Evolutionary conservation across 2,797 vertebrate species (phyloP).

Genomic region (Myotis pilosus): DNA sequence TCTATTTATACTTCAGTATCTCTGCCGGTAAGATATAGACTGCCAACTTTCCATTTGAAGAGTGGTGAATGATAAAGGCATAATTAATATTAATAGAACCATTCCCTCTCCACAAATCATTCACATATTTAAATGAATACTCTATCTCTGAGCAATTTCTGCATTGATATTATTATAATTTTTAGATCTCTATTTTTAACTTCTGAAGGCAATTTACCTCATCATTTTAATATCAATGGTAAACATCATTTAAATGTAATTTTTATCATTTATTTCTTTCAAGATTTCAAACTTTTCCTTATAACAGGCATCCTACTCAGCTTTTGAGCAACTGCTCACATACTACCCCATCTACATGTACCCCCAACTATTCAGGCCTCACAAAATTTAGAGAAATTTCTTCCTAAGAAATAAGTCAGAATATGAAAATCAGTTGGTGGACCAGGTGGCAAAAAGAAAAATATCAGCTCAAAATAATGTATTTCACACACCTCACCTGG

Average conservation of each 20-base stretch:
- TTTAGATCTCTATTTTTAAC: conserved; percentile 68
- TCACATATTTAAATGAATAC: conserved; percentile 48
- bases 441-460: not conserved
- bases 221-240: conserved; percentile 46
- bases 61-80: conserved; percentile 8
- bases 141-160: conserved; percentile 45
- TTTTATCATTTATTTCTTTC: conserved; percentile 56
- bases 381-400: not conserved
- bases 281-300: not conserved
- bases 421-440: not conserved
- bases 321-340: not conserved
- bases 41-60: conserved; percentile 27
- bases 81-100: conserved; percentile 72
- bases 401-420: not conserved
- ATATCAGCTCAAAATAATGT: not conserved
- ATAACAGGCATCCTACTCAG: not conserved
- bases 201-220: conserved; percentile 63
- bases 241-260: conserved; percentile 32
- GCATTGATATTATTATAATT: conserved; percentile 52
- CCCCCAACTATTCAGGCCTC: not conserved
- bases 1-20: conserved; percentile 39
- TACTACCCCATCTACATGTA: not conserved
- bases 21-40: not conserved
- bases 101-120: conserved; percentile 42
- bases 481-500: not conserved